phyloP scores from a whole-genome alignment of 2,113 vertebrate genomes.

The Rhinopomastus cyanomelas region DNA sequence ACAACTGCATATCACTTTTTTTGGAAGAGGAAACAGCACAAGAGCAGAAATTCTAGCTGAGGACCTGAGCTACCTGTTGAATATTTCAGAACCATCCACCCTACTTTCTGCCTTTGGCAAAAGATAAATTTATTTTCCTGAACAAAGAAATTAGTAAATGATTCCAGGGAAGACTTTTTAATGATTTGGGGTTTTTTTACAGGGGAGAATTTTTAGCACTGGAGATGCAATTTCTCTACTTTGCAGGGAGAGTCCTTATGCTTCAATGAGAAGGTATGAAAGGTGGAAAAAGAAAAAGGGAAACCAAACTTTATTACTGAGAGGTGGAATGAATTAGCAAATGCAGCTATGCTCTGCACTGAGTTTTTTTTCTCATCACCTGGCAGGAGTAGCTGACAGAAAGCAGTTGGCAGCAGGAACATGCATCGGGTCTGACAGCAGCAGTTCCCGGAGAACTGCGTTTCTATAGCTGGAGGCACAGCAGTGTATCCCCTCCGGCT shows the following conservation, averaged over 20 bases:
- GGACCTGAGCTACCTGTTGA: background rate
- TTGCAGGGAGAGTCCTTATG: background rate
- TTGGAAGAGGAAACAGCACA: background rate
- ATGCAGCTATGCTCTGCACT: fast-evolving
- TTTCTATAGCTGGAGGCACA: background rate
- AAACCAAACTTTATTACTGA: background rate
- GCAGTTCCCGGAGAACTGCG: background rate
- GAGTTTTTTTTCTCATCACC: background rate
- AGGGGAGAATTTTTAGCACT: background rate
- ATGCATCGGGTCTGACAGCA: background rate
- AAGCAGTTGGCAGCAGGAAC: fast-evolving
- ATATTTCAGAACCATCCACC: background rate
- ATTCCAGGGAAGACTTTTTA: background rate
- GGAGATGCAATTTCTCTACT: background rate
- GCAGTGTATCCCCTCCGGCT: background rate
- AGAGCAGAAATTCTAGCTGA: background rate
- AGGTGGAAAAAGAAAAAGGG: background rate
- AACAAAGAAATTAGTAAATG: background rate
- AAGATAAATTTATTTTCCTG: background rate
- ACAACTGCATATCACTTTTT: background rate
- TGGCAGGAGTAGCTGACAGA: background rate
- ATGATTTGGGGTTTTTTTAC: background rate
- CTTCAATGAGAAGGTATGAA: background rate
- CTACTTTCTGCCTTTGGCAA: background rate
- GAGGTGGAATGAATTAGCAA: background rate